Base-by-base conservation (phyloP, 2,888 invertebrate species). In the Tachina grossa region DNA sequence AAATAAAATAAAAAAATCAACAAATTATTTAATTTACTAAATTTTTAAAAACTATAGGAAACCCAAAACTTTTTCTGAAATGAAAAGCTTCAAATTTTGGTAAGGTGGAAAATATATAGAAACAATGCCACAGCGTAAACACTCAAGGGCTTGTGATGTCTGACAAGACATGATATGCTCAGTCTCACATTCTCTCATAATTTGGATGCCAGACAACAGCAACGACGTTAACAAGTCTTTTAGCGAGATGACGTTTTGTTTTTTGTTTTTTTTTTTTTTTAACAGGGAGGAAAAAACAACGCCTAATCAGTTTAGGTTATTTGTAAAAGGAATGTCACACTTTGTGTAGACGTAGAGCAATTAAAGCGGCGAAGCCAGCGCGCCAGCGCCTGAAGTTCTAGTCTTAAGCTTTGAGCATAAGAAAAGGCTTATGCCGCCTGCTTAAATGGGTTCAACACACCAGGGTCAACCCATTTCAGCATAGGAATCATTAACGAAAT, bases 401-500 rank as follows among this genome's bases (percentile, higher is more conserved):
- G 10, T 61, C 71, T 75, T 59, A 75, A 65, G 74, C 75, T 72
- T 75, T 47, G 66, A 74, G 75, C 69, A 68, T 43, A 69, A 79
- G 57, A 14, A 65, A 41, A 68, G 43, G 43, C 72, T 61, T 72
- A 47, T 72, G 79, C 75, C 65, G 19, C 47, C 53, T 63, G 65
- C 39, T 77, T 68, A 68, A 57, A 45, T 66, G 2, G 47, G 39
- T 11, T 31, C 39, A 49, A 22, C 22, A 41, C 14, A n/a, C 14
- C 19, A 61, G 11, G 43, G 72, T 85, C 85, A 85, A 80, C 85
- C 85, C 85, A 85, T 83, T 85, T 85, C 85, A 13, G 85, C 76
- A 80, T 85, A 83, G 2, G 83, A 85, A 68, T 80, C 71, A 19
- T 55, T 75, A 49, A 66, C 63, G 22, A 69, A 83, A 57, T 83